Evolutionary conservation across 2,888 invertebrate genomes (phyloP), one percentile per base, ranked within the genome.

Genomic region (Koerneria pararmatus): DNA sequence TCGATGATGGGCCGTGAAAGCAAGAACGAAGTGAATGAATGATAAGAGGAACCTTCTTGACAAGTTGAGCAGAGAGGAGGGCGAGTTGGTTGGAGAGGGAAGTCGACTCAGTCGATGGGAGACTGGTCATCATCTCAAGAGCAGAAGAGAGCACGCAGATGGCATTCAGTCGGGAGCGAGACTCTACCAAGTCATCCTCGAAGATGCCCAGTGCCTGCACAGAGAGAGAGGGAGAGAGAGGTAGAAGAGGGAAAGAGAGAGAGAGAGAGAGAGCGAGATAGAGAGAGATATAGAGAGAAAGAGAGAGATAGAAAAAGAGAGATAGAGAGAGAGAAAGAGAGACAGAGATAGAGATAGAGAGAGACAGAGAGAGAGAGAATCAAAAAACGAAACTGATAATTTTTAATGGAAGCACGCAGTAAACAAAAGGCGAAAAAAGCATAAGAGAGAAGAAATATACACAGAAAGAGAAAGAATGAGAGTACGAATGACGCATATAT

Each of bases 101-200:
- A 56, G 46, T 32, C 35, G 41, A 6, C 24, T 64, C 64, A 41
- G 37, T 31, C 2, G 37, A 22, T 5, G 64, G 54, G 3, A 64
- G 46, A 15, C 41, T 56, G 34, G 41, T n/a, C 19, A 56, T 64
- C 46, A 41, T 61, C 31, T 49, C 35, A 1, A 67, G n/a, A 27
- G 75, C 63, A 35, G 71, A 71, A n/a, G 71, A 68, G 3, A 70
- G 68, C 27, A 75, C 64, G 27, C 69, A 64, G 22, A 76, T 71
- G 48, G 73, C 72, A 27, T 73, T 62, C 8, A 76, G 66, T 49
- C 75, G 71, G 60, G 71, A 71, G 3, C 75, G 67, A 1, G 75
- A 75, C 58, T 76, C 76, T 3, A 67, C 71, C 19, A 76, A 66
- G 27, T 74, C 76, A 37, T 76, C 76, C 66, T 76, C 76, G 31